Base-by-base conservation (phyloP, 2,797 vertebrate species). In the Clamator glandarius region DNA sequence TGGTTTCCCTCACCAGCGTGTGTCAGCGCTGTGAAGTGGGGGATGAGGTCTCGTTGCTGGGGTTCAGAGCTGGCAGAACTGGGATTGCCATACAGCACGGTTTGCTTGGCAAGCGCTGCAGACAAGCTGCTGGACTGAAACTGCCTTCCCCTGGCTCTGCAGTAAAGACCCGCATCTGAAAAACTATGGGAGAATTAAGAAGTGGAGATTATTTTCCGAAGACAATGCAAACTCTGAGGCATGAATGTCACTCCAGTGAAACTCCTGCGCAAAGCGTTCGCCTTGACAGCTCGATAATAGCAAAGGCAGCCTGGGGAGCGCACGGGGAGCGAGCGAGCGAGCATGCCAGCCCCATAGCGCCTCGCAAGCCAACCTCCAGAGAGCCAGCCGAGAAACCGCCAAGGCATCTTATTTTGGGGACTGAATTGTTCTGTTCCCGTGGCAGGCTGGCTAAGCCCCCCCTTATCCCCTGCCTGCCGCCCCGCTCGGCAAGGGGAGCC, bases 1-100 rank as follows among this genome's bases (percentile, higher is more conserved):
- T n/a, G 93, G 44, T 91, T 84, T 81, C 77, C 87, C 61, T 44
- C 15, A 48, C 72, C 74, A 36, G 7, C 5, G 90, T 92, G 77
- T 89, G 67, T 87, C 95, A 84, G 74, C 11, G 11, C 67, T 12
- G 26, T 24, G 88, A 78, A 72, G 36, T 9, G 46, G 82, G 77
- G 62, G 12, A 9, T 0, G 8, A 63, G 61, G 17, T 29, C 29
- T 42, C 1, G 2, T 33, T 6, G 5, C 50, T 0, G 2, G 44
- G 24, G n/a, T 44, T 24, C 1, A 6, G 58, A 21, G 57, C 39
- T 2, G 4, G 57, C 73, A 55, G 76, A 63, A 44, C 76, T 0
- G 0, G 7, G 54, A 25, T 67, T 4, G 0, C 0, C 2, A 0
- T 10, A 33, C 0, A 0, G 36, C 62, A 8, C 0, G 0, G 29